Conservation (phyloP, 1,140 invertebrate species). For the Tetragonula clypearis region DNA sequence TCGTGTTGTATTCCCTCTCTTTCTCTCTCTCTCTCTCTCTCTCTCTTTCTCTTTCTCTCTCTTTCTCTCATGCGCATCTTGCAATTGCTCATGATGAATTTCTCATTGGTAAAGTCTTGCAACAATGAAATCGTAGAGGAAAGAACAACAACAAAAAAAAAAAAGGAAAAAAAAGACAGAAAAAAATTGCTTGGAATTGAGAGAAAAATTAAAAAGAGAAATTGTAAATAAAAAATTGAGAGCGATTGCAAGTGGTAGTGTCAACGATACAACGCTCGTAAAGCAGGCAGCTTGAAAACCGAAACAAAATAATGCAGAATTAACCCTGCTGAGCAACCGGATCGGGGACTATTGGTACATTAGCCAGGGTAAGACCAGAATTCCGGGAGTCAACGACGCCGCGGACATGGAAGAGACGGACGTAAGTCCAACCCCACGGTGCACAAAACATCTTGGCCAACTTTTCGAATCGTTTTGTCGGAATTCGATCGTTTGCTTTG, state of each 20-base stretch:
- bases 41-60: background rate
- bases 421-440: slow-evolving; percentile 87
- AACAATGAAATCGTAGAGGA: background rate
- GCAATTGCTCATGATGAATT: slow-evolving; percentile 6
- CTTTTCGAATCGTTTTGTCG: slow-evolving; percentile 55
- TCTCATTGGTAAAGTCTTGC: background rate
- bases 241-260: slow-evolving; percentile 38
- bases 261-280: slow-evolving; percentile 35
- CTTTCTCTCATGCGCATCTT: background rate
- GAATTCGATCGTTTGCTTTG: slow-evolving; percentile 12
- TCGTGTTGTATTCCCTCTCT: no score
- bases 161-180: background rate
- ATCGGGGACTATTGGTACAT: slow-evolving; percentile 93
- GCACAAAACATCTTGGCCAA: slow-evolving; percentile 50
- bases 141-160: no score
- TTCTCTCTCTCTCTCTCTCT: no score
- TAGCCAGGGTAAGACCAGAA: slow-evolving; percentile 95
- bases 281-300: slow-evolving; percentile 33
- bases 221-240: slow-evolving; percentile 5
- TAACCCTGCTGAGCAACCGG: slow-evolving; percentile 91
- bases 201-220: background rate
- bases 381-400: slow-evolving; percentile 96
- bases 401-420: slow-evolving; percentile 95
- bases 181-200: background rate
- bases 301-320: slow-evolving; percentile 84